Evolutionary conservation across 2,797 vertebrate species (phyloP).

Genomic region (Etheostoma nigrum): DNA sequence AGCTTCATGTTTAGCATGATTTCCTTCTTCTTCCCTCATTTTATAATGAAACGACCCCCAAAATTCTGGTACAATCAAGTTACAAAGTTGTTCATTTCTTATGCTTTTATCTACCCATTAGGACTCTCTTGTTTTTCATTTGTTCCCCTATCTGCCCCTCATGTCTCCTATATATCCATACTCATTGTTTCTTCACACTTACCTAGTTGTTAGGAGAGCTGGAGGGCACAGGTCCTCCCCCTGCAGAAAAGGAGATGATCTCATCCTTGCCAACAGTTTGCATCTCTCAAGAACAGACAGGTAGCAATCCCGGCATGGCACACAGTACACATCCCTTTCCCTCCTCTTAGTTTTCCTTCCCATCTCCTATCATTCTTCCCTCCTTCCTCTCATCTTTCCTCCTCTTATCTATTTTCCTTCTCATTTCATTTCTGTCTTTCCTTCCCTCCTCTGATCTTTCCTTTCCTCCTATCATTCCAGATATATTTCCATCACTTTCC

Average conservation of each 20-base stretch:
- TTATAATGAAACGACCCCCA: background rate
- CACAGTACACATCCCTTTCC: background rate
- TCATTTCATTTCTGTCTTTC: background rate
- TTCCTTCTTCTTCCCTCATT: background rate
- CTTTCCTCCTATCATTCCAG: background rate
- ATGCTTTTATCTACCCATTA: background rate
- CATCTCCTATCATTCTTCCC: background rate
- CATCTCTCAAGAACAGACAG: constrained; percentile 91
- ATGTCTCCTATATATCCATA: background rate
- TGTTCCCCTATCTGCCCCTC: background rate
- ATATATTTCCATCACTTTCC: background rate
- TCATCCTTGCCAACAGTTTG: constrained; percentile 90
- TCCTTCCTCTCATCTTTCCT: background rate
- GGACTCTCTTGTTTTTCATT: background rate
- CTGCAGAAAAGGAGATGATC: constrained; percentile 92
- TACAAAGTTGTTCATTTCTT: background rate
- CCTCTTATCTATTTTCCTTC: background rate
- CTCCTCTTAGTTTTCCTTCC: too few species aligned
- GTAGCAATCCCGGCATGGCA: constrained; percentile 51
- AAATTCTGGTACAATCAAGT: background rate
- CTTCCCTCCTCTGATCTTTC: background rate
- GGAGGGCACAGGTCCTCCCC: constrained; percentile 90
- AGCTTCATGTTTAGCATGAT: background rate
- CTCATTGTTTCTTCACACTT: background rate
- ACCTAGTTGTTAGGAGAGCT: constrained; percentile 90